Evolutionary conservation across 2,113 vertebrate genomes (phyloP).

Genomic region (Notiomystis cincta): DNA sequence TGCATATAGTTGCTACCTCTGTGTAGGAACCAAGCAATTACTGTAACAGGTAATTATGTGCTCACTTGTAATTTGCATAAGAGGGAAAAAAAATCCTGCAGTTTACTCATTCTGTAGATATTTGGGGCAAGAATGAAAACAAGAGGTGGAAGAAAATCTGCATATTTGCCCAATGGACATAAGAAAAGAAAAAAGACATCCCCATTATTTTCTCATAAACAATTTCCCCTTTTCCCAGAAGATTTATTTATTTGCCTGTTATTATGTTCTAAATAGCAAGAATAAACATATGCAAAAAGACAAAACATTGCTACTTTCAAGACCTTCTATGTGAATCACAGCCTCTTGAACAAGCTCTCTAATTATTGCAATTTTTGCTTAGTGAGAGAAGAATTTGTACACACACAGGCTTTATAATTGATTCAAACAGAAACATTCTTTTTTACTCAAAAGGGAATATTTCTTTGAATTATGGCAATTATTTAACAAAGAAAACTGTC

Average conservation of each 20-base stretch:
- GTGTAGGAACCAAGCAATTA: conserved; percentile 12
- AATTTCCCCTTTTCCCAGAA: neutral
- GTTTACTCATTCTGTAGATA: conserved; percentile 17
- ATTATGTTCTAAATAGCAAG: neutral
- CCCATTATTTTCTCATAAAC: neutral
- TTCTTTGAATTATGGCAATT: neutral
- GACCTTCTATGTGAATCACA: neutral
- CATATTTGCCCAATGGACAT: neutral
- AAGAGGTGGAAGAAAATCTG: neutral
- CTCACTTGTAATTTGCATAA: conserved; percentile 11
- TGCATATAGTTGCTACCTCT: conserved; percentile 51
- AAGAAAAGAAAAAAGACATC: neutral
- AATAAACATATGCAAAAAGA: neutral
- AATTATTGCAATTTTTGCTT: neutral
- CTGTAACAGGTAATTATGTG: conserved; percentile 22
- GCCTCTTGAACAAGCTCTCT: neutral
- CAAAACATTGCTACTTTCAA: neutral
- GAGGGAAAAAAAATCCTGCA: neutral
- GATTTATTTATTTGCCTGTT: neutral
- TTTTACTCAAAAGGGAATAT: neutral
- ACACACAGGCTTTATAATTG: neutral
- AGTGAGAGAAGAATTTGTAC: neutral
- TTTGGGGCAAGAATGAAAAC: neutral
- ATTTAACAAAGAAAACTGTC: neutral
- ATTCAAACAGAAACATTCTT: neutral